These are phyloP conservation scores for Pterois miles DNA, from an alignment of 2,797 vertebrate genomes.

Conservation along the genomic window DNA sequence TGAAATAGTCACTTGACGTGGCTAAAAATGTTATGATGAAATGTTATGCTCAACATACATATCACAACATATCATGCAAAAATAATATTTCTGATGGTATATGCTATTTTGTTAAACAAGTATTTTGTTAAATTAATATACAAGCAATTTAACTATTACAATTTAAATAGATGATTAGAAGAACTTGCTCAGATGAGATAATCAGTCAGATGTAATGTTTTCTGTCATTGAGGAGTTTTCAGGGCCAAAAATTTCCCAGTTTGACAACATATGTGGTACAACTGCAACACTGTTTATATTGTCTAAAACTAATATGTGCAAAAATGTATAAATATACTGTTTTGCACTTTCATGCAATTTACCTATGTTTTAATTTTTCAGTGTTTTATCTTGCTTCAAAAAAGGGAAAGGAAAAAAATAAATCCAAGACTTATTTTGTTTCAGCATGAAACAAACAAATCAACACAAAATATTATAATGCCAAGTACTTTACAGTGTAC, in stretches of 20 bases:
- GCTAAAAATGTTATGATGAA: not conserved
- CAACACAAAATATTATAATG: constrained; percentile 3
- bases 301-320: not conserved
- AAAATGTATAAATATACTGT: not conserved
- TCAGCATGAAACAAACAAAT: not conserved
- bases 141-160: not conserved
- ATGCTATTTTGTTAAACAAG: not conserved
- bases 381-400: not conserved
- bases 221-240: not conserved
- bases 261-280: not conserved
- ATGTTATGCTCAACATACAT: too few relatives aligned
- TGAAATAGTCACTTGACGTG: not conserved
- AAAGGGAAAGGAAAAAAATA: too few relatives aligned
- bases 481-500: not conserved
- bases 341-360: not conserved
- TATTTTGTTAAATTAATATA: not conserved
- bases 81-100: not conserved
- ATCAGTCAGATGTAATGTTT: not conserved
- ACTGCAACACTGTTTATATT: not conserved
- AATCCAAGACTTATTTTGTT: not conserved
- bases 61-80: not conserved
- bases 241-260: not conserved
- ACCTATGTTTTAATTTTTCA: not conserved
- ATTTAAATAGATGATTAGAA: not conserved
- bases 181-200: not conserved